Conservation (phyloP, 2,797 vertebrate genomes). For the Halcyon smyrnensis region DNA sequence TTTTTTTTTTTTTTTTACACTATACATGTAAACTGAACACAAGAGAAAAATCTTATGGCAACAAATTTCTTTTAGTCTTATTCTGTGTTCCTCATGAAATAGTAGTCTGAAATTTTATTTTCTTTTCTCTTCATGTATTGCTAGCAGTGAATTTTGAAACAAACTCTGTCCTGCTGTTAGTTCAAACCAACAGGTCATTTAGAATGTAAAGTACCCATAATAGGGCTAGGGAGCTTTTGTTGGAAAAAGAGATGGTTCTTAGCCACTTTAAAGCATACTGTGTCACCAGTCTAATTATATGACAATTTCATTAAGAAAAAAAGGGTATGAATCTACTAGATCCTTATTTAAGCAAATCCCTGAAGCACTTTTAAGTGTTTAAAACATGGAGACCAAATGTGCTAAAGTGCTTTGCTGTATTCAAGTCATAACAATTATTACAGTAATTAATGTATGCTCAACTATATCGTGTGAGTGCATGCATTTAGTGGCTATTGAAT, state of each 20-base stretch:
- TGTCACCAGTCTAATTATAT: not conserved
- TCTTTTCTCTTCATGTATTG: not conserved
- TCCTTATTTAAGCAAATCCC: not conserved
- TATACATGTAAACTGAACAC: not conserved
- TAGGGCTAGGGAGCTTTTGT: not conserved
- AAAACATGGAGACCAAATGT: not conserved
- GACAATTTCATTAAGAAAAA: not conserved
- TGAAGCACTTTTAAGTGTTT: not conserved
- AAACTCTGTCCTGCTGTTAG: not conserved
- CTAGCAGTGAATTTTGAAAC: not conserved
- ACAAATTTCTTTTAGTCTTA: not conserved
- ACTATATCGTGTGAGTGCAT: not conserved
- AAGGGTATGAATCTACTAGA: not conserved
- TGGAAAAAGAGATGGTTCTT: not conserved
- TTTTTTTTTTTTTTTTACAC: not conserved
- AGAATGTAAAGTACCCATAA: not conserved
- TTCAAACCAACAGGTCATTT: not conserved
- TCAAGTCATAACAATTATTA: not conserved
- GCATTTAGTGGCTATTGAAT: conserved; percentile 1
- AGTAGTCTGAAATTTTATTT: not conserved
- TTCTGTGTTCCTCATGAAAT: not conserved
- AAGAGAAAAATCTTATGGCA: not conserved
- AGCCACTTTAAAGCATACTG: not conserved
- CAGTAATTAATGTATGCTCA: not conserved
- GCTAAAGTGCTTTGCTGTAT: not conserved